Evolutionary conservation across 2,113 vertebrate genomes (phyloP).

Genomic region (Ploceus nigricollis): DNA sequence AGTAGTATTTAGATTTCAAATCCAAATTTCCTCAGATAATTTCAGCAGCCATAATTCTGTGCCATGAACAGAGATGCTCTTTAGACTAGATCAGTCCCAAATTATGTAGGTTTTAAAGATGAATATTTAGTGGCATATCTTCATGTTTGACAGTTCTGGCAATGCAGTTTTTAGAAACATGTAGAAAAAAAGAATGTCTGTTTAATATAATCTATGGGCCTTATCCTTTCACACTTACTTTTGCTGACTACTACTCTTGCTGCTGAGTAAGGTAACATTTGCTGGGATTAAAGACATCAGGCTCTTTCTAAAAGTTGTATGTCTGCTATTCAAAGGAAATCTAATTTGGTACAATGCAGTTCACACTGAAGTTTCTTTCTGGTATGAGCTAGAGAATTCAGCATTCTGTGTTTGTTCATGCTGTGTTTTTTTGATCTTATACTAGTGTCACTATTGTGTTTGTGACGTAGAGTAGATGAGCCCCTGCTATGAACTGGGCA

Average conservation of each 20-base stretch:
- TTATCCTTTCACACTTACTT: background rate
- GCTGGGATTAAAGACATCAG: background rate
- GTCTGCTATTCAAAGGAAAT: background rate
- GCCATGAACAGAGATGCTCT: background rate
- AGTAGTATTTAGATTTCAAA: background rate
- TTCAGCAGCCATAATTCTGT: background rate
- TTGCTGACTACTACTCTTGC: background rate
- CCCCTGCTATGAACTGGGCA: background rate
- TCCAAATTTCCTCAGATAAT: background rate
- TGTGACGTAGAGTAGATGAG: background rate
- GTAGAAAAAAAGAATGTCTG: background rate
- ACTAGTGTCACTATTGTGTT: background rate
- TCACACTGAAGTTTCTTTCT: background rate
- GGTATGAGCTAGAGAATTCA: background rate
- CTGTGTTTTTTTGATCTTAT: background rate
- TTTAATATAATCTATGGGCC: background rate
- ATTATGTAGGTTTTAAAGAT: background rate
- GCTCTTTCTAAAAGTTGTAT: background rate
- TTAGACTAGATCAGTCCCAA: background rate
- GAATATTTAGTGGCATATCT: background rate
- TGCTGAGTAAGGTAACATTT: background rate
- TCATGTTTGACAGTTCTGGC: background rate
- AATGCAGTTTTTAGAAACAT: background rate
- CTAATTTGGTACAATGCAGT: background rate
- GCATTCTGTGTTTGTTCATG: background rate